phyloP scores from a whole-genome alignment of 2,797 vertebrate species.

The Anguilla megastoma region DNA sequence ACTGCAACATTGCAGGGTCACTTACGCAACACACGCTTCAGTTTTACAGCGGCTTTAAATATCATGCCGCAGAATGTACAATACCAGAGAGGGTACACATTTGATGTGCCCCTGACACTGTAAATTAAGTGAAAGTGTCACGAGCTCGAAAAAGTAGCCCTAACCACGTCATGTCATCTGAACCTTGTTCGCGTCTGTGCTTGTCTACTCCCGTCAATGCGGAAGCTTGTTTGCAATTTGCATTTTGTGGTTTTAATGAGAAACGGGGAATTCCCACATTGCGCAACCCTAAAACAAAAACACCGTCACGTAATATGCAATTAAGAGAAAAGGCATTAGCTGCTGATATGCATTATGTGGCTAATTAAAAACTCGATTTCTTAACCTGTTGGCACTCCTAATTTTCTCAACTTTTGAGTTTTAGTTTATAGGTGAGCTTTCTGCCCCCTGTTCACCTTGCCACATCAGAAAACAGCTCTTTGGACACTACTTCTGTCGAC shows the following conservation, averaged over 20 bases:
- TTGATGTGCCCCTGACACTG: not conserved
- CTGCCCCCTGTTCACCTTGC: not conserved
- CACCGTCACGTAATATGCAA: not conserved
- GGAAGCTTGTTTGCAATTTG: not conserved
- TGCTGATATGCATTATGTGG: not conserved
- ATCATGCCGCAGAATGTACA: not conserved
- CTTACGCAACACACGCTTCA: not conserved
- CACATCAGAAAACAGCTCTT: not conserved
- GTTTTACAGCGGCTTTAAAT: not conserved
- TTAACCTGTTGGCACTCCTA: not conserved
- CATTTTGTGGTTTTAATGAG: not conserved
- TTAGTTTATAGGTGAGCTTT: not conserved
- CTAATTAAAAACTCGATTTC: not conserved
- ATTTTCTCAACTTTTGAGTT: not conserved
- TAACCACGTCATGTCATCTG: too few species aligned
- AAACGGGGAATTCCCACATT: not conserved
- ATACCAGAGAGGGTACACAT: not conserved
- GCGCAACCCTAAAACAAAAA: not conserved
- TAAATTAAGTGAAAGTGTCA: too few species aligned
- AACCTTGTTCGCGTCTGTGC: not conserved
- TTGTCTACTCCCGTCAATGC: not conserved
- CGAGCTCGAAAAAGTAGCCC: too few species aligned
- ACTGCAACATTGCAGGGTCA: not conserved
- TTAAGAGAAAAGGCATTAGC: not conserved
- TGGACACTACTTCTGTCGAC: not conserved